Conservation (phyloP, 2,888 invertebrate genomes). For the Athetis lepigone region DNA sequence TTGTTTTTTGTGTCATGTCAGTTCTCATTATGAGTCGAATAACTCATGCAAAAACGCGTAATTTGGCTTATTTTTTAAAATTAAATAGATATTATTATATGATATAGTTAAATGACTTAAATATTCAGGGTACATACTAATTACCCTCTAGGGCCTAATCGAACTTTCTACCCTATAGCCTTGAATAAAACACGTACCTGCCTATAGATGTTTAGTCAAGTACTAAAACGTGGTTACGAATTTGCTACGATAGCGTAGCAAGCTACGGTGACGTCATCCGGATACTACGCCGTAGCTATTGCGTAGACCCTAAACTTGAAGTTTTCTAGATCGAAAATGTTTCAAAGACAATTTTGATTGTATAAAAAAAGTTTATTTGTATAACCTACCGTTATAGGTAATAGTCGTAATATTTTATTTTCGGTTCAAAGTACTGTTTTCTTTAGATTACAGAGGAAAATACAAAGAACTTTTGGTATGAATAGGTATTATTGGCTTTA, state of each 20-base stretch:
- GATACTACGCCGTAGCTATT: conserved; percentile 34
- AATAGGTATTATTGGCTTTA: conserved; percentile 28
- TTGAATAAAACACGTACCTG: background rate
- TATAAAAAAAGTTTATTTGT: conserved; percentile 1
- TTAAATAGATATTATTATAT: background rate
- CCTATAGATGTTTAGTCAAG: conserved; percentile 6
- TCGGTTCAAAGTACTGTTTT: background rate
- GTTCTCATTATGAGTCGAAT: too few relatives aligned
- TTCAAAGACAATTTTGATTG: background rate
- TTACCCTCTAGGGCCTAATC: background rate
- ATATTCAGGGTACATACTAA: background rate
- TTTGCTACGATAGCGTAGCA: conserved; percentile 29
- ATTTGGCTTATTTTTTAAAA: background rate
- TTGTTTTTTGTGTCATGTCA: too few relatives aligned
- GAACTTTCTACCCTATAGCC: background rate
- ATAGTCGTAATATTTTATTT: conserved; percentile 18
- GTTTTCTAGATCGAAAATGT: background rate
- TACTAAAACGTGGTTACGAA: conserved; percentile 18
- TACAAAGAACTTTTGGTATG: conserved; percentile 30
- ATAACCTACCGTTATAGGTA: background rate
- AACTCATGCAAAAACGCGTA: too few relatives aligned
- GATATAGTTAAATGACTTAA: background rate
- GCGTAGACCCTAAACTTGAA: conserved; percentile 13
- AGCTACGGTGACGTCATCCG: conserved; percentile 3
- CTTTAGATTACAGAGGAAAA: conserved; percentile 34